Conservation (phyloP, 2,113 vertebrate species). For the Myodes glareolus region DNA sequence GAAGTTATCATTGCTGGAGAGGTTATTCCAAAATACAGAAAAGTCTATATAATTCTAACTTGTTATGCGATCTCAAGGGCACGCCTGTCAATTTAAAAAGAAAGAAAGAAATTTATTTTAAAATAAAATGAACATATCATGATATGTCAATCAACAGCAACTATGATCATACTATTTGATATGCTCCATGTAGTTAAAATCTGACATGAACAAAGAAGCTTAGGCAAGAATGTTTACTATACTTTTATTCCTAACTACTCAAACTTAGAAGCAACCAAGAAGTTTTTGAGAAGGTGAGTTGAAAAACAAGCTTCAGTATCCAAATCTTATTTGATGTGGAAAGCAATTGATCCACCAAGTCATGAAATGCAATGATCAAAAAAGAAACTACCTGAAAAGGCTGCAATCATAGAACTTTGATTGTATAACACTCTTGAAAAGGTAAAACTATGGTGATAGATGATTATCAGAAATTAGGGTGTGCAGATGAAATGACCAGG, state of each 20-base stretch:
- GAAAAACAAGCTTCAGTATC: neutral
- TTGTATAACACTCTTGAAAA: neutral
- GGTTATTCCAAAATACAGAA: conserved; percentile 79
- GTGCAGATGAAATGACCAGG: neutral
- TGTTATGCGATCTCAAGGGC: conserved; percentile 79
- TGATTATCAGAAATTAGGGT: neutral
- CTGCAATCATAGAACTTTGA: neutral
- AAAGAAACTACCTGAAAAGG: conserved; percentile 3
- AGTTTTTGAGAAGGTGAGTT: neutral
- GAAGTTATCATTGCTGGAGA: conserved; percentile 95
- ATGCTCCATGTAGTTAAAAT: neutral
- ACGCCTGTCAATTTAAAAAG: conserved; percentile 72
- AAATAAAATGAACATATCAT: conserved; percentile 20
- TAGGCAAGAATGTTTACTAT: neutral
- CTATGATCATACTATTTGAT: neutral
- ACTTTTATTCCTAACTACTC: neutral
- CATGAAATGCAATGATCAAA: conserved; percentile 5
- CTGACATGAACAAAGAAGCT: neutral
- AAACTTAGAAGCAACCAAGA: neutral
- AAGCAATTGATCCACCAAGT: neutral
- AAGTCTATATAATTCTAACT: conserved; percentile 77
- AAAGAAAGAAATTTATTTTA: neutral
- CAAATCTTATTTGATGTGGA: neutral
- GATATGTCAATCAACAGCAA: neutral
- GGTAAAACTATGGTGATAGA: neutral